Percentiles rank a stretch among this genome's conserved stretches.
phyloP scores from a whole-genome alignment of 2,888 invertebrate genomes.

The Synergus laeviventris region DNA sequence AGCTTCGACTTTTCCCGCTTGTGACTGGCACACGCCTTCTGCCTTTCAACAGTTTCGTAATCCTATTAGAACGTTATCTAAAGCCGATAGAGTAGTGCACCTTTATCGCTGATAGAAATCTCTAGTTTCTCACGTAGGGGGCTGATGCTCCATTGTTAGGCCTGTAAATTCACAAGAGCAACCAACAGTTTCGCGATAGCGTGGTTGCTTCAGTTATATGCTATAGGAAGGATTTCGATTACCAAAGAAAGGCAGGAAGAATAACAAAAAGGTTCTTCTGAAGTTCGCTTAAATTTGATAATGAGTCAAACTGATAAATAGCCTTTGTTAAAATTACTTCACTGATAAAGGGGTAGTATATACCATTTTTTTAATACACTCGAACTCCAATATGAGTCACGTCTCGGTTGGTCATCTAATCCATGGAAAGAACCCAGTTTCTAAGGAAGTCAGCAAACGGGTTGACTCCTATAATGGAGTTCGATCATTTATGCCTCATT shows the following conservation, averaged over 20 bases:
- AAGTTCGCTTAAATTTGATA: not conserved
- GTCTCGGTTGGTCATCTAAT: no score
- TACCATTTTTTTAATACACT: no score
- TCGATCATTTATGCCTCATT: no score
- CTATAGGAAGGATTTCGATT: constrained; percentile 8
- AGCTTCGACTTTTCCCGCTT: constrained; percentile 15
- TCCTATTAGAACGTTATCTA: constrained; percentile 59
- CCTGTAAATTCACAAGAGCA: constrained; percentile 41
- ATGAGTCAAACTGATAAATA: not conserved
- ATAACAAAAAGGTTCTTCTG: not conserved
- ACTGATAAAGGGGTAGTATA: no score
- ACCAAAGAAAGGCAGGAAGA: not conserved
- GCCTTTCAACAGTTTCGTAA: constrained; percentile 52
- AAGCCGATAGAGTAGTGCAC: constrained; percentile 44
- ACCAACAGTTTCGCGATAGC: constrained; percentile 39
- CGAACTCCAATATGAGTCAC: no score
- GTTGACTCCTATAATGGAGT: no score
- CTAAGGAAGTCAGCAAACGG: no score
- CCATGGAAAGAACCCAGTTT: no score
- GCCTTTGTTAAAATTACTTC: no score
- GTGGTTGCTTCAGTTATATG: not conserved
- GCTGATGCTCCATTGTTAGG: constrained; percentile 44
- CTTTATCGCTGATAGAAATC: constrained; percentile 53
- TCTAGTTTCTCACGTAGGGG: constrained; percentile 45
- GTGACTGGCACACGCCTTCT: constrained; percentile 39